Percentiles rank a stretch among this genome's conserved stretches.
Conservation (phyloP, 1,140 invertebrate genomes). For the Atta cephalotes region DNA sequence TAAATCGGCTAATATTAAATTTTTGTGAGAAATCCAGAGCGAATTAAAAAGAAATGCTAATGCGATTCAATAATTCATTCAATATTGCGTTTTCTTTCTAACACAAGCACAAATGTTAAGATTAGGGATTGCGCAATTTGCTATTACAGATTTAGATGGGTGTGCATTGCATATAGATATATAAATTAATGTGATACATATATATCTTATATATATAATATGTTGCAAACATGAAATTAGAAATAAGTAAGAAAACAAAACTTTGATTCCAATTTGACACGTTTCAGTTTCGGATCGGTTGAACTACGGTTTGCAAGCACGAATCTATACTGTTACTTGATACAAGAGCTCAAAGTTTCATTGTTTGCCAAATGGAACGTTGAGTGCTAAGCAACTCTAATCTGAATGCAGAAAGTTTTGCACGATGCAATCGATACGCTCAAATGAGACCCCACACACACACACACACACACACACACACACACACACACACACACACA, state of each 20-base stretch:
- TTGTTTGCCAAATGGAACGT: slow-evolving; percentile 29
- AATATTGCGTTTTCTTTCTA: too few species aligned
- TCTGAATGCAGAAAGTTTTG: slow-evolving; percentile 52
- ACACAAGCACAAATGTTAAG: too few species aligned
- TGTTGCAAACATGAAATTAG: neutral
- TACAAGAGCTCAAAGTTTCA: slow-evolving; percentile 3
- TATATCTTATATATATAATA: neutral
- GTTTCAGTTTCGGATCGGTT: neutral
- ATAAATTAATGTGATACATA: neutral
- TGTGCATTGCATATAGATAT: too few species aligned
- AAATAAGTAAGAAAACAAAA: neutral
- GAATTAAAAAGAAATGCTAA: too few species aligned
- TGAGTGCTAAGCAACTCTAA: slow-evolving; percentile 30
- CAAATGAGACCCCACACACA: neutral
- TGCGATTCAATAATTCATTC: too few species aligned
- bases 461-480: neutral
- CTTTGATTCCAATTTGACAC: neutral
- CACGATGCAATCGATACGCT: slow-evolving; percentile 15
- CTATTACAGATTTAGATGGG: too few species aligned
- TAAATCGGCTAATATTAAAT: too few species aligned
- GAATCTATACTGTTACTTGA: neutral
- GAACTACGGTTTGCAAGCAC: neutral
- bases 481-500: neutral
- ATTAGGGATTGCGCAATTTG: too few species aligned
- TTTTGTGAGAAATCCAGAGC: too few species aligned